phyloP scores from a whole-genome alignment of 2,888 invertebrate species.

The Caenorhabditis angaria region DNA sequence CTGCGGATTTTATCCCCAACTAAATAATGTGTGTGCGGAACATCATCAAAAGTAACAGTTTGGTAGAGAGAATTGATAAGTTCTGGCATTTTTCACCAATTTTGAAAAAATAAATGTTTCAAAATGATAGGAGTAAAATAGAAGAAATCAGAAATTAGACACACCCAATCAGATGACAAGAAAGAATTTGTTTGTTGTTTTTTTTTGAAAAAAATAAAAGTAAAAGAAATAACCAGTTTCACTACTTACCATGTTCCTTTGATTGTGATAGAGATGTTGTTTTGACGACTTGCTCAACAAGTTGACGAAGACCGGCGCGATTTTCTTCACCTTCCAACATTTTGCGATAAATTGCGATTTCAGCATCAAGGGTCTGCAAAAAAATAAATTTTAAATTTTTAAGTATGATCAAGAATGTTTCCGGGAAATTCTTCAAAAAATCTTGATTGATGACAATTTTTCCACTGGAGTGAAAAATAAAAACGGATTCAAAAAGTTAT shows the following conservation, averaged over 20 bases:
- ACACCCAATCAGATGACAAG: constrained; percentile 30
- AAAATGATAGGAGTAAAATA: background rate
- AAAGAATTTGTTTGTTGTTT: constrained; percentile 15
- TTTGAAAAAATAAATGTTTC: constrained; percentile 14
- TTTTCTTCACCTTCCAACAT: constrained; percentile 76
- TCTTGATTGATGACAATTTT: no score
- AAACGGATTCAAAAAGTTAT: no score
- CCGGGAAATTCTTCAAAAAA: no score
- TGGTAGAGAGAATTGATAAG: constrained; percentile 31
- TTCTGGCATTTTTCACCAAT: constrained; percentile 25
- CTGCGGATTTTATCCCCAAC: constrained; percentile 39
- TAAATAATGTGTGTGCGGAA: constrained; percentile 40
- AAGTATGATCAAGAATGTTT: no score
- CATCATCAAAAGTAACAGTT: constrained; percentile 40
- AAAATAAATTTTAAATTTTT: no score
- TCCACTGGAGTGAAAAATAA: no score
- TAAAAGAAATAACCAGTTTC: constrained; percentile 3
- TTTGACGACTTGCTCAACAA: constrained; percentile 72
- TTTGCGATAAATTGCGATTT: constrained; percentile 77
- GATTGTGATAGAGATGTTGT: constrained; percentile 66
- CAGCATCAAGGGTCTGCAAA: constrained; percentile 75
- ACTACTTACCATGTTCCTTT: constrained; percentile 62
- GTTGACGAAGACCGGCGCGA: constrained; percentile 72
- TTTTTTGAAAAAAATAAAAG: constrained; percentile 2
- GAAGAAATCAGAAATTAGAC: constrained; percentile 12